Conservation (phyloP, 1,140 invertebrate species). For the Drosophila melanogaster region DNA sequence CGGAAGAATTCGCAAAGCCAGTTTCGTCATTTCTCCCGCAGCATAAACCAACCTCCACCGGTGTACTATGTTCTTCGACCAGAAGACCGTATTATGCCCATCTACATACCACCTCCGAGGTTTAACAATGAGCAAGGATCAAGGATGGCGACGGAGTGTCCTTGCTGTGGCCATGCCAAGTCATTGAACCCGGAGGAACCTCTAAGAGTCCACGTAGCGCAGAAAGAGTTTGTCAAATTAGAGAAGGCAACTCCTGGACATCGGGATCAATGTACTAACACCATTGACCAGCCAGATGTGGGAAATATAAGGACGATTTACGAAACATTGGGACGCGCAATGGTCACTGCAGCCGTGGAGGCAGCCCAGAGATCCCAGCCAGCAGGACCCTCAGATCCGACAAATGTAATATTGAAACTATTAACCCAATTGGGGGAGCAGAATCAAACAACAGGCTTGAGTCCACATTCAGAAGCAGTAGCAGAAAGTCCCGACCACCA, state of each 20-base stretch:
- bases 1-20: neutral
- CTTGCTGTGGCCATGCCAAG: neutral
- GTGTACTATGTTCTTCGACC: slow-evolving; percentile 3
- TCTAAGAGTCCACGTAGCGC: neutral
- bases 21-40: neutral
- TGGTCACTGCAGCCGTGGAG: slow-evolving; percentile 23
- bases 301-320: slow-evolving; percentile 20
- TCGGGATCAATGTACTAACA: slow-evolving; percentile 23
- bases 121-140: neutral
- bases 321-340: slow-evolving; percentile 23
- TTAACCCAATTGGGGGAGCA: neutral
- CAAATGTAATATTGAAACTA: neutral
- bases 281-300: neutral
- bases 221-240: neutral
- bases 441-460: neutral
- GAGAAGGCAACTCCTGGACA: neutral
- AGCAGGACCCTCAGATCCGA: neutral
- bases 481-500: neutral
- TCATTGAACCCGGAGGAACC: neutral
- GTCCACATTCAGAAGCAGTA: too few species aligned
- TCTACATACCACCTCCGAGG: neutral
- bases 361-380: neutral
- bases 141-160: neutral
- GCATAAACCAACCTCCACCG: neutral
- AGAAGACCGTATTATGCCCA: neutral